Conservation (phyloP, 92 coral and sea anemone species). For the Heliopora coerulea region DNA sequence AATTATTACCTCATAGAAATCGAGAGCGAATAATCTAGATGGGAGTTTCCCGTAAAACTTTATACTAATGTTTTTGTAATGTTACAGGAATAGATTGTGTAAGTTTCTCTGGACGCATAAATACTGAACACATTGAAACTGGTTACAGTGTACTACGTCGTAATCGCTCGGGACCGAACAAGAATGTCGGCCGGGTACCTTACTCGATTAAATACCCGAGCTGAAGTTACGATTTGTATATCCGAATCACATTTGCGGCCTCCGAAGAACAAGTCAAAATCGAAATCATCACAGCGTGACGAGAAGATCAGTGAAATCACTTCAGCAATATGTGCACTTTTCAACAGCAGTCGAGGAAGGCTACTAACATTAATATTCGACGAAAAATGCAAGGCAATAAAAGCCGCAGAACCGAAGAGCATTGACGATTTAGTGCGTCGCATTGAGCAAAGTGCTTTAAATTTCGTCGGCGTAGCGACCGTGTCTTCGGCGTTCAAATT, state of each 20-base stretch:
- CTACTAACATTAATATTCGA: neutral
- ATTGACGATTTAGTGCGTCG: slow-evolving; percentile 25
- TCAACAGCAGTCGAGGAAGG: slow-evolving; percentile 14
- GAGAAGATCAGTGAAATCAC: slow-evolving; percentile 20
- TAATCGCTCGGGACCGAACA: neutral
- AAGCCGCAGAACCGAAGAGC: neutral
- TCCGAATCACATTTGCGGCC: slow-evolving; percentile 1
- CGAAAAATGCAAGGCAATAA: neutral
- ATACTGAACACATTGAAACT: too few species aligned
- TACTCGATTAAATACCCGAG: neutral
- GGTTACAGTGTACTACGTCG: too few species aligned
- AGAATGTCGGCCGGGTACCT: neutral
- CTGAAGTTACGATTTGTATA: neutral
- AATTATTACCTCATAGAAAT: too few species aligned
- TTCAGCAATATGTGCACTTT: slow-evolving; percentile 5
- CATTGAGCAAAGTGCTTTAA: slow-evolving; percentile 22
- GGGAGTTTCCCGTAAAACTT: too few species aligned
- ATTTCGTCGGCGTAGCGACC: slow-evolving; percentile 15
- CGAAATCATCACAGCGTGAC: slow-evolving; percentile 7
- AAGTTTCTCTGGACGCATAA: too few species aligned
- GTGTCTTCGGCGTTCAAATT: slow-evolving; percentile 26
- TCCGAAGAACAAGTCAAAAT: neutral
- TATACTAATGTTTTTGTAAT: neutral
- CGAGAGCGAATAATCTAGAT: too few species aligned
- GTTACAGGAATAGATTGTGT: neutral